Evolutionary conservation across 2,888 invertebrate genomes (phyloP), one percentile per base, ranked within the genome.

Genomic region (Drosophila paracracens): DNA sequence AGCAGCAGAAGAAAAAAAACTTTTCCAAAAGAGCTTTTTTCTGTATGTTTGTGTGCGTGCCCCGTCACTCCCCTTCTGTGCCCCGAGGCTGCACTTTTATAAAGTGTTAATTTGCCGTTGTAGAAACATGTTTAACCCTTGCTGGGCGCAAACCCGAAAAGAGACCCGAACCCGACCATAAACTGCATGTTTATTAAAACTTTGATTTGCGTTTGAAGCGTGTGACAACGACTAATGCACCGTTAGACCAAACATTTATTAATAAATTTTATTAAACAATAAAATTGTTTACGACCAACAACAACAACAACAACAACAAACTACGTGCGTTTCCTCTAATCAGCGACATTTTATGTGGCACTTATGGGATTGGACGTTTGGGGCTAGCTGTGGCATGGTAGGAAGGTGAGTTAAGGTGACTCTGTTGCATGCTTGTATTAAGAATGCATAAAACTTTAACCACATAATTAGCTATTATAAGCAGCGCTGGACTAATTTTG

Each of bases 61-160:
- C 18, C 18, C 36, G 18, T 6, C 7, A 21, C 21, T 16, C 67
- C 52, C 50, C 29, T 38, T 58, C 46, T 11, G 5, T 16, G 40
- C 48, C 88, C 77, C 53, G 60, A 75, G 88, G 88, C 88, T 90
- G 85, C 90, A 90, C 82, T 86, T 86, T 91, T 87, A 91, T 89
- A 86, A 88, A 88, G 92, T 92, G 92, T 91, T 92, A 91, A 92
- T 91, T 86, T 91, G 84, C 83, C 83, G 81, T 77, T 73, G 75
- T 68, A 43, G 51, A 56, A 87, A 79, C 73, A 35, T 71, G 81
- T 76, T 82, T 82, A 88, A 84, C 88, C 91, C 86, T 75, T 81
- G 58, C 54, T 60, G 29, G 40, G 16, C 43, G 35, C 21, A 36
- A 43, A 18, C 4, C 50, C n/a, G 18, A 38, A n/a, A 46, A 16